phyloP scores from a whole-genome alignment of 2,888 invertebrate species.

The Gibbula magus region DNA sequence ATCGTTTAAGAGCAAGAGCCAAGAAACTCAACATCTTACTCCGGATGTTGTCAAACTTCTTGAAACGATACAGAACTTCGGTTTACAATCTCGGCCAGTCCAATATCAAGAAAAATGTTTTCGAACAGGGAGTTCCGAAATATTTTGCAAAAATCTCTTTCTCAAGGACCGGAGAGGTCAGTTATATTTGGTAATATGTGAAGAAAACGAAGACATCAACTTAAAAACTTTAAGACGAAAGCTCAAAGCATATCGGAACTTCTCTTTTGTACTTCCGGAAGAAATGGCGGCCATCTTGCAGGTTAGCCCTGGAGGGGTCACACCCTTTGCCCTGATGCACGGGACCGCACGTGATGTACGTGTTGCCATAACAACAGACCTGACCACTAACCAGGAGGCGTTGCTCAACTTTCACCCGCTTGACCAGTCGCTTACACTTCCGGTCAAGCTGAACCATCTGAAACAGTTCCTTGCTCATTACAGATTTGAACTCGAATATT shows the following conservation, averaged over 20 bases:
- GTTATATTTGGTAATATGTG: constrained; percentile 53
- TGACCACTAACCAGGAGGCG: constrained; percentile 39
- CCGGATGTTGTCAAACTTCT: neutral
- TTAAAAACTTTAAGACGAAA: constrained; percentile 49
- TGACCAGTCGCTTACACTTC: constrained; percentile 29
- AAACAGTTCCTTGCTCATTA: neutral
- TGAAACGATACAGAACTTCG: neutral
- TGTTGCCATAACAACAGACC: constrained; percentile 44
- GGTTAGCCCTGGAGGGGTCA: constrained; percentile 49
- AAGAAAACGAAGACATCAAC: constrained; percentile 50
- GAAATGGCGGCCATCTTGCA: constrained; percentile 47
- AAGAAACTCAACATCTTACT: neutral
- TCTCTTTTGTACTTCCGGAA: constrained; percentile 54
- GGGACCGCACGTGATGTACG: constrained; percentile 38
- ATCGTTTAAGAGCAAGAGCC: neutral
- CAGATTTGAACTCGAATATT: neutral
- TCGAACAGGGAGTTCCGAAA: constrained; percentile 33
- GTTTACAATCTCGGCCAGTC: neutral
- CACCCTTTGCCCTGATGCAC: constrained; percentile 54
- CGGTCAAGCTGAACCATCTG: neutral
- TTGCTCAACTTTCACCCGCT: constrained; percentile 54
- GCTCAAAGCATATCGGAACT: constrained; percentile 56
- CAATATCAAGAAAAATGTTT: neutral
- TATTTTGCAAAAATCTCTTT: constrained; percentile 63
- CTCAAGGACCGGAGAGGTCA: constrained; percentile 61